Base-by-base conservation (phyloP, 2,888 invertebrate genomes). In the Erebia ligea region DNA sequence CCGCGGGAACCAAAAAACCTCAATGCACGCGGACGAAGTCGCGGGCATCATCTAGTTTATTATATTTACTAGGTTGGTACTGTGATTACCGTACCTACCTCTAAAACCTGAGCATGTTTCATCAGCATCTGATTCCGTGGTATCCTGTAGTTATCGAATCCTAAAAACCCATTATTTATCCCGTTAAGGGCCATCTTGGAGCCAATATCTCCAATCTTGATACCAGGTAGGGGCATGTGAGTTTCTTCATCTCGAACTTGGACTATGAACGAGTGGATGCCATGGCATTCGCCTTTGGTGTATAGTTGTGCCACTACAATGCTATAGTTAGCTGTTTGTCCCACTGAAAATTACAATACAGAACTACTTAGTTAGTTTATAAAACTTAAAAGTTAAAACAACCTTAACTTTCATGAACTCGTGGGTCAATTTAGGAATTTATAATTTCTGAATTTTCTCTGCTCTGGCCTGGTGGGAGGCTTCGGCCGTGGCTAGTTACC, bases 151-250 rank as follows among this genome's bases (percentile, higher is more conserved):
- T 97, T 94, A 63, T 98, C 95, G 69, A 99, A 96, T 0, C 97
- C 97, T 68, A 99, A 89, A 85, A 97, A 99, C 0, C 99, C 99
- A 86, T 99, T 99, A 83, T 99, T 98, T 2, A 97, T 96, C 0
- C 95, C 94, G 81, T 97, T 97, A 94, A 98, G 96, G 8, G 98
- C 98, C 75, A 99, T 93, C 86, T 99, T 99, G 1, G 97, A 96
- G 0, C 99, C 99, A 76, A 99, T 98, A 87, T 99, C 99, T 0
- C 99, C 99, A 67, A 99, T 95, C 84, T 96, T 96, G 68, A 99
- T 96, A 80, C 98, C 98, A 40, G 96, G 95, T 81, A 99, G 81
- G 0, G 98, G 98, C 83, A 95, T 91, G 82, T 99, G 98, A 0
- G 98, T 97, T 9, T 98, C 96, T 82, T 97, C 96, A 79, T 98